A percentile compares a stretch with the other conserved stretches of the same genome.
Evolutionary conservation across 2,888 invertebrate genomes (phyloP).

Genomic region (Cheilosia vulpina): DNA sequence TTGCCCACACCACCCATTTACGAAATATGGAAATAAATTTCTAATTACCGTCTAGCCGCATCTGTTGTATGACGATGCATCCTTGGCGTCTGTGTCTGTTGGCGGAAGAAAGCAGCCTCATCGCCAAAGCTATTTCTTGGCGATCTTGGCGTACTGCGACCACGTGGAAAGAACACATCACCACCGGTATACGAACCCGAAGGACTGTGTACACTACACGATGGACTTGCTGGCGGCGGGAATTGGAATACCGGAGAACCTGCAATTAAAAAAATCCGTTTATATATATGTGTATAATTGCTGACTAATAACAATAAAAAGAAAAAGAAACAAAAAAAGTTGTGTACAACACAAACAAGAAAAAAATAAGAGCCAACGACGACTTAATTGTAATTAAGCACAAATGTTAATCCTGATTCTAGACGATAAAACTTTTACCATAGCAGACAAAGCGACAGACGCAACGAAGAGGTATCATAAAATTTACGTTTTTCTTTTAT

Average conservation of each 20-base stretch:
- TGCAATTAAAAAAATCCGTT: slow-evolving; percentile 76
- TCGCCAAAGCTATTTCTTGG: slow-evolving; percentile 81
- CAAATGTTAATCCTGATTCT: slow-evolving; percentile 67
- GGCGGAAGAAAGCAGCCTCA: slow-evolving; percentile 81
- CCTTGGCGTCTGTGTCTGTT: slow-evolving; percentile 77
- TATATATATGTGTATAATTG: slow-evolving; percentile 8
- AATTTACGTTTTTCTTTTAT: slow-evolving; percentile 48
- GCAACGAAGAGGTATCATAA: slow-evolving; percentile 50
- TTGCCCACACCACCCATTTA: too few relatives aligned
- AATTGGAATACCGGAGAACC: slow-evolving; percentile 83
- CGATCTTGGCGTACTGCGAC: slow-evolving; percentile 80
- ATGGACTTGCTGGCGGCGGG: slow-evolving; percentile 83
- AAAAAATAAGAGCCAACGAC: slow-evolving; percentile 39
- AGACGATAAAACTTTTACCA: slow-evolving; percentile 51
- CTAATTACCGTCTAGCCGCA: slow-evolving; percentile 82
- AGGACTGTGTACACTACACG: slow-evolving; percentile 81
- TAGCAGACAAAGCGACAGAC: background rate
- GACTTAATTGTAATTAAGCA: slow-evolving; percentile 66
- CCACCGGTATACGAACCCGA: slow-evolving; percentile 78
- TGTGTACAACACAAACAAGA: slow-evolving; percentile 7
- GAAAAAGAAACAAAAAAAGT: background rate
- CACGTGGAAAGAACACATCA: slow-evolving; percentile 82
- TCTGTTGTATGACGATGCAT: slow-evolving; percentile 81
- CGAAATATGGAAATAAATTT: too few relatives aligned
- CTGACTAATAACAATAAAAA: slow-evolving; percentile 13